Evolutionary conservation across 1,140 invertebrate species (phyloP).

Genomic region (Zaprionus vittiger): DNA sequence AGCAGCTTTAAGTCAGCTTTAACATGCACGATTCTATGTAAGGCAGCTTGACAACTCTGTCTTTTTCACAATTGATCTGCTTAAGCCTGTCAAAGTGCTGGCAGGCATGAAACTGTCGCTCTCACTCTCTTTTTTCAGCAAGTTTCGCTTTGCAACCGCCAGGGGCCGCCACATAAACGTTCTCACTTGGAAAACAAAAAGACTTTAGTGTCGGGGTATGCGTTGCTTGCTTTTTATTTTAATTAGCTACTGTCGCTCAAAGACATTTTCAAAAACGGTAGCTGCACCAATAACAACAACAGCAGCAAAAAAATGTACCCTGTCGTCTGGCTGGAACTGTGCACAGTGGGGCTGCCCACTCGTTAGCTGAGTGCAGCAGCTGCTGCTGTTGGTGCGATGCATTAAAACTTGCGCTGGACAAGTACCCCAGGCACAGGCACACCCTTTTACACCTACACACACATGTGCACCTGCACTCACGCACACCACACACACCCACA

Average conservation of each 20-base stretch:
- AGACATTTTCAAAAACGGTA: conserved; percentile 4
- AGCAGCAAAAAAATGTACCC: conserved; percentile 1
- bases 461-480: conserved; percentile 1
- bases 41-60: not conserved
- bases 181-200: conserved; percentile 40
- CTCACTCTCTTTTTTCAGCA: not conserved
- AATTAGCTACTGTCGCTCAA: conserved; percentile 66
- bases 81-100: not conserved
- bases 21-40: no score
- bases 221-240: conserved; percentile 68
- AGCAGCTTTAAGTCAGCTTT: no score
- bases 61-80: not conserved
- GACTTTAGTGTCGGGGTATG: conserved; percentile 43
- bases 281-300: conserved; percentile 16
- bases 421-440: conserved; percentile 18
- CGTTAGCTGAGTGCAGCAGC: conserved; percentile 42
- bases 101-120: not conserved
- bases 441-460: not conserved
- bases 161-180: conserved; percentile 38
- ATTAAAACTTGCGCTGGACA: conserved; percentile 60
- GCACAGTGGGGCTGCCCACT: conserved; percentile 19
- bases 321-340: conserved; percentile 18
- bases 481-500: not conserved
- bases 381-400: conserved; percentile 43
- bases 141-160: conserved; percentile 11